Percentiles rank a stretch among this genome's conserved stretches.
Evolutionary conservation across 2,797 vertebrate genomes (phyloP).

Genomic region (Huso huso): DNA sequence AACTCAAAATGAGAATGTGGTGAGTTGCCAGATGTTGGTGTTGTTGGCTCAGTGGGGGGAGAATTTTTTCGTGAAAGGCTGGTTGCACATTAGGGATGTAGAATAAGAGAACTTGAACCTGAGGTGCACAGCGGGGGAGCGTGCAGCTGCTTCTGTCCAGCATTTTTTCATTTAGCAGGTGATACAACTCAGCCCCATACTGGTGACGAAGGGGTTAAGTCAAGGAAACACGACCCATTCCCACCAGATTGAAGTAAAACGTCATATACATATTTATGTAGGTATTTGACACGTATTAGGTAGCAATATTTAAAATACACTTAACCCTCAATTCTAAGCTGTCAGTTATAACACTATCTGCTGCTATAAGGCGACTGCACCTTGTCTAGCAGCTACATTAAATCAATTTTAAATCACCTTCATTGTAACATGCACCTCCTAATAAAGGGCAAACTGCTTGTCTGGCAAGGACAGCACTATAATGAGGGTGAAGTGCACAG

Average conservation of each 20-base stretch:
- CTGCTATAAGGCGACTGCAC: slow-evolving; percentile 48
- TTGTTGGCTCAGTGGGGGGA: slow-evolving; percentile 2
- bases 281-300: slow-evolving; percentile 66
- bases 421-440: slow-evolving; percentile 57
- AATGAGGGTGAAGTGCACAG: slow-evolving; percentile 57
- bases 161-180: neutral
- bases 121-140: neutral
- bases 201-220: slow-evolving; percentile 3
- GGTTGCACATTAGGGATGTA: neutral
- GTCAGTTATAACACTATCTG: slow-evolving; percentile 62
- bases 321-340: slow-evolving; percentile 65
- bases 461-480: slow-evolving; percentile 64
- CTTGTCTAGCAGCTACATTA: slow-evolving; percentile 61
- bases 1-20: neutral
- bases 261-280: slow-evolving; percentile 65
- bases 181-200: neutral
- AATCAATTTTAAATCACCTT: slow-evolving; percentile 65
- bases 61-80: neutral
- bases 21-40: slow-evolving; percentile 16
- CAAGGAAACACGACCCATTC: slow-evolving; percentile 11
- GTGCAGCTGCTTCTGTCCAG: neutral
- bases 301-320: slow-evolving; percentile 65
- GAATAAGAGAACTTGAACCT: neutral
- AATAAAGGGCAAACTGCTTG: slow-evolving; percentile 65
- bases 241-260: slow-evolving; percentile 45